Percentiles rank a stretch among this genome's conserved stretches.
phyloP scores from a whole-genome alignment of 2,797 vertebrate genomes.

The Eulemur coronatus region DNA sequence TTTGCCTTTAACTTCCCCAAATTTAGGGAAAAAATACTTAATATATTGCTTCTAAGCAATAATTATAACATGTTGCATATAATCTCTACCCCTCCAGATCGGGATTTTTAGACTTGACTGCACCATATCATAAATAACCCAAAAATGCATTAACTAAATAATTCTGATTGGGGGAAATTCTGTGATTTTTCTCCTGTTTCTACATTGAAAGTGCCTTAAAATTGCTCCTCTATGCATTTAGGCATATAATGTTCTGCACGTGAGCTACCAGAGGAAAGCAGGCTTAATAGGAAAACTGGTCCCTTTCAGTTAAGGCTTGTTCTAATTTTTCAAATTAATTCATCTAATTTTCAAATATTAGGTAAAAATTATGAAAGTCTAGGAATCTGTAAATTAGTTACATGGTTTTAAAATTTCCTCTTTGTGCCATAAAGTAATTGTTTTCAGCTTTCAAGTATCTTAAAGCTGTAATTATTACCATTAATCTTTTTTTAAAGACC shows the following conservation, averaged over 20 bases:
- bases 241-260: background rate
- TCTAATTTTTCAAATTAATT: background rate
- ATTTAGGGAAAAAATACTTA: background rate
- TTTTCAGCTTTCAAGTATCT: slow-evolving; percentile 36
- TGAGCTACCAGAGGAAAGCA: background rate
- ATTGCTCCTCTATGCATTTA: background rate
- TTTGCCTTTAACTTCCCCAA: background rate
- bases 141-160: background rate
- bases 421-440: slow-evolving; percentile 20
- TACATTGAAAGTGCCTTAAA: background rate
- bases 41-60: background rate
- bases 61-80: background rate
- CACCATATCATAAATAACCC: background rate
- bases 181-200: background rate
- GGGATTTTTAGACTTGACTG: background rate
- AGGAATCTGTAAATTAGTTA: background rate
- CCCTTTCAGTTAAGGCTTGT: background rate
- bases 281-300: rapidly evolving
- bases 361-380: background rate
- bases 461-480: slow-evolving; percentile 41
- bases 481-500: slow-evolving; percentile 38
- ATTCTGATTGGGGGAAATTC: background rate
- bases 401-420: background rate
- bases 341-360: slow-evolving; percentile 17
- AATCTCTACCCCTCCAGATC: background rate